phyloP scores from a whole-genome alignment of 2,113 vertebrate species.

The Leiothrix lutea region DNA sequence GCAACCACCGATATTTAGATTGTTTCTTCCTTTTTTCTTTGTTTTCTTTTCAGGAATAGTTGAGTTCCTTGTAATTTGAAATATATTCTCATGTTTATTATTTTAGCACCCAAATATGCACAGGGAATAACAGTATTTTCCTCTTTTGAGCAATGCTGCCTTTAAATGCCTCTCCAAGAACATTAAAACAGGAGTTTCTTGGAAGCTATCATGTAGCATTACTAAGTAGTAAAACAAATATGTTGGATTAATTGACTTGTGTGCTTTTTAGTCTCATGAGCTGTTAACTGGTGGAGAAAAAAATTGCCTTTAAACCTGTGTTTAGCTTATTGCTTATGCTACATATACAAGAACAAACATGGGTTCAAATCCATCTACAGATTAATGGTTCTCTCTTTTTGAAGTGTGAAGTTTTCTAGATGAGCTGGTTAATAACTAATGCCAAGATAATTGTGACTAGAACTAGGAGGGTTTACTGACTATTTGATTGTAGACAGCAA shows the following conservation, averaged over 20 bases:
- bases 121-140: neutral
- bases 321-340: neutral
- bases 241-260: neutral
- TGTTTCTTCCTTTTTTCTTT: neutral
- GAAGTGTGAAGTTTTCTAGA: neutral
- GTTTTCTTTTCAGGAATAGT: neutral
- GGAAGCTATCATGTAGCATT: neutral
- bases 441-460: neutral
- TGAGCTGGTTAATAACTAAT: neutral
- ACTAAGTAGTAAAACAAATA: neutral
- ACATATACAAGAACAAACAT: fast-evolving
- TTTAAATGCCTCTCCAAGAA: neutral
- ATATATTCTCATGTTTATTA: neutral
- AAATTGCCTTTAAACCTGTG: neutral
- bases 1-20: neutral
- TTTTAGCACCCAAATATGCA: neutral
- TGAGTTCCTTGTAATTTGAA: neutral
- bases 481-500: neutral
- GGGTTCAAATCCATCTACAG: neutral
- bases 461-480: neutral
- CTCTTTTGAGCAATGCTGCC: neutral
- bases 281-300: neutral
- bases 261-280: neutral
- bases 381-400: neutral
- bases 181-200: neutral